phyloP scores from a whole-genome alignment of 2,888 invertebrate genomes.

The Leucozona laternaria region DNA sequence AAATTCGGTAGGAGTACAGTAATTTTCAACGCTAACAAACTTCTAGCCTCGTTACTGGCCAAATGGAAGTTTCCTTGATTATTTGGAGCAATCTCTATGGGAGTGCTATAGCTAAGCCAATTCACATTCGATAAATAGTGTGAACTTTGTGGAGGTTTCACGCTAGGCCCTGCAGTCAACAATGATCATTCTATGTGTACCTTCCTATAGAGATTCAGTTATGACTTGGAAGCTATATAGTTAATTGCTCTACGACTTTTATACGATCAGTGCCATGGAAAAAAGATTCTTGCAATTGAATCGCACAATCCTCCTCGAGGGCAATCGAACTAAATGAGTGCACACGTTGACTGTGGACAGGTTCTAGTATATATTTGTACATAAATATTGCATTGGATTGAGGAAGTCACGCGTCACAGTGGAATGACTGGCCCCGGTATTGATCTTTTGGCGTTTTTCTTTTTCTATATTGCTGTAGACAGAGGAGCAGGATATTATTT shows the following conservation, averaged over 20 bases:
- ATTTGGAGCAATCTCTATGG: slow-evolving; percentile 46
- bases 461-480: slow-evolving; percentile 1
- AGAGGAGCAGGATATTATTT: neutral
- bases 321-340: slow-evolving; percentile 34
- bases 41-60: slow-evolving; percentile 70
- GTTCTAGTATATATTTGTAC: slow-evolving; percentile 22
- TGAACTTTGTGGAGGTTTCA: slow-evolving; percentile 58
- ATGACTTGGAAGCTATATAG: slow-evolving; percentile 70
- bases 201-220: slow-evolving; percentile 40
- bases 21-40: slow-evolving; percentile 72
- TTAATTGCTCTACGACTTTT: slow-evolving; percentile 57
- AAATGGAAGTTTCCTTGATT: slow-evolving; percentile 58
- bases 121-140: slow-evolving; percentile 67
- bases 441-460: slow-evolving; percentile 41
- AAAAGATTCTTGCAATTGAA: slow-evolving; percentile 60
- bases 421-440: slow-evolving; percentile 57
- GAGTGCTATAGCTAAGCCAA: neutral
- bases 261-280: slow-evolving; percentile 28
- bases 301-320: slow-evolving; percentile 28
- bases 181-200: slow-evolving; percentile 36
- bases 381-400: slow-evolving; percentile 2
- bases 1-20: slow-evolving; percentile 73
- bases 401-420: slow-evolving; percentile 59
- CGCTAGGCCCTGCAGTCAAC: slow-evolving; percentile 29
- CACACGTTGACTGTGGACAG: slow-evolving; percentile 28